Conservation (phyloP, 2,888 invertebrate species). For the Ennomos quercinarius region DNA sequence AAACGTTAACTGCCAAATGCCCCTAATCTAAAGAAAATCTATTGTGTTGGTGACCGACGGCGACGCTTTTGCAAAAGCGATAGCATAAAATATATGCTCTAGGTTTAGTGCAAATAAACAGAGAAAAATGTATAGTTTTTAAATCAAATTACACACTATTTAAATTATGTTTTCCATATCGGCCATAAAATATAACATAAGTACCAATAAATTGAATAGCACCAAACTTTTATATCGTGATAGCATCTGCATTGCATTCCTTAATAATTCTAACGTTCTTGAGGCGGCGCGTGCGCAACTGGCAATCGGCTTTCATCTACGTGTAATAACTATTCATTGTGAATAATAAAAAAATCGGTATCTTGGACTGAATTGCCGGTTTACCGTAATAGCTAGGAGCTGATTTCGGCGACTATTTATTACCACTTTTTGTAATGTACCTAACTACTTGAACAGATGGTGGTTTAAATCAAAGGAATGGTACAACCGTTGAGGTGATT, state of each 20-base stretch:
- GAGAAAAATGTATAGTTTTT: background rate
- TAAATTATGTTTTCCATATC: constrained; percentile 22
- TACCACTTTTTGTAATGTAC: constrained; percentile 55
- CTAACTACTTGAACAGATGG: constrained; percentile 41
- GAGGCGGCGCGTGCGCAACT: constrained; percentile 61
- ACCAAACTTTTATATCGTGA: constrained; percentile 54
- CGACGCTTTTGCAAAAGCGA: too few relatives aligned
- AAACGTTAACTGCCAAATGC: too few relatives aligned
- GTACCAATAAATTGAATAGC: constrained; percentile 58
- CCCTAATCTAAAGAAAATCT: too few relatives aligned
- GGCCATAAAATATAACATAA: constrained; percentile 38
- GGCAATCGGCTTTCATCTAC: constrained; percentile 66
- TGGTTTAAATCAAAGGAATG: constrained; percentile 19
- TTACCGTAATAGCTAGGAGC: constrained; percentile 72
- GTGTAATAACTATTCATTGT: constrained; percentile 70
- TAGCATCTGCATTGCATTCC: constrained; percentile 64
- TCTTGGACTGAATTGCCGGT: constrained; percentile 57
- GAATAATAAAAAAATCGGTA: constrained; percentile 66
- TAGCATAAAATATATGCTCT: too few relatives aligned
- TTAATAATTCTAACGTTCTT: constrained; percentile 56
- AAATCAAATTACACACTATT: constrained; percentile 2
- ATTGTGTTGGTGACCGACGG: too few relatives aligned
- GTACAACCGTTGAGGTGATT: constrained; percentile 21
- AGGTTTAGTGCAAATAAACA: too few relatives aligned
- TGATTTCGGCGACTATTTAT: constrained; percentile 62